Conservation (phyloP, 2,797 vertebrate genomes). For the Rhinichthys osculus region DNA sequence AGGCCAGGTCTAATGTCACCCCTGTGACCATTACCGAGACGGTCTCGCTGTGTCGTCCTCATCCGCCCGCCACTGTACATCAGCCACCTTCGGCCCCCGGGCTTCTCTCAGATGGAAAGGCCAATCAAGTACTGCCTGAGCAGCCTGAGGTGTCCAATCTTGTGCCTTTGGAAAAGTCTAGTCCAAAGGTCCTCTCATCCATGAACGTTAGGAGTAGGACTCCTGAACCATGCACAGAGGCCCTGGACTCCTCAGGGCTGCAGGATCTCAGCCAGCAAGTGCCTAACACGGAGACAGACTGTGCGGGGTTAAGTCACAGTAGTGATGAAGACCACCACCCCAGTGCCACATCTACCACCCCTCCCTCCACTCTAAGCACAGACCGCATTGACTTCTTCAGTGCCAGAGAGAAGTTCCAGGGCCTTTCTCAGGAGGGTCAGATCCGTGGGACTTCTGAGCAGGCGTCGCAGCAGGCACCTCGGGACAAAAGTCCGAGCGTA, state of each 20-base stretch:
- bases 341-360: conserved; percentile 66
- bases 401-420: conserved; percentile 93
- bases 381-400: conserved; percentile 96
- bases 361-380: conserved; percentile 72
- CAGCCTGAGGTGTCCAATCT: conserved; percentile 48
- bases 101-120: conserved; percentile 71
- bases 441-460: conserved; percentile 53
- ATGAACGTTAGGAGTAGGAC: conserved; percentile 55
- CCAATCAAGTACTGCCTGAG: conserved; percentile 63
- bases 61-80: conserved; percentile 73
- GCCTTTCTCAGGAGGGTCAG: conserved; percentile 85
- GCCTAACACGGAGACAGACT: conserved; percentile 59
- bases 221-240: conserved; percentile 62
- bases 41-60: conserved; percentile 63
- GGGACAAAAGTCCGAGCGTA: conserved; percentile 57
- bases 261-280: conserved; percentile 68
- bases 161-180: conserved; percentile 62
- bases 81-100: conserved; percentile 68
- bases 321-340: conserved; percentile 62
- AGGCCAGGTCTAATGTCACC: conserved; percentile 77
- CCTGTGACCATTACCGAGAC: conserved; percentile 61
- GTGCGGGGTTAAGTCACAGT: conserved; percentile 54
- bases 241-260: conserved; percentile 52
- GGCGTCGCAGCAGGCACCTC: conserved; percentile 43
- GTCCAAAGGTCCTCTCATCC: conserved; percentile 37